Percentiles rank a stretch among this genome's conserved stretches.
Evolutionary conservation across 2,888 invertebrate genomes (phyloP).

Genomic region (Trichogramma dendrolimi): DNA sequence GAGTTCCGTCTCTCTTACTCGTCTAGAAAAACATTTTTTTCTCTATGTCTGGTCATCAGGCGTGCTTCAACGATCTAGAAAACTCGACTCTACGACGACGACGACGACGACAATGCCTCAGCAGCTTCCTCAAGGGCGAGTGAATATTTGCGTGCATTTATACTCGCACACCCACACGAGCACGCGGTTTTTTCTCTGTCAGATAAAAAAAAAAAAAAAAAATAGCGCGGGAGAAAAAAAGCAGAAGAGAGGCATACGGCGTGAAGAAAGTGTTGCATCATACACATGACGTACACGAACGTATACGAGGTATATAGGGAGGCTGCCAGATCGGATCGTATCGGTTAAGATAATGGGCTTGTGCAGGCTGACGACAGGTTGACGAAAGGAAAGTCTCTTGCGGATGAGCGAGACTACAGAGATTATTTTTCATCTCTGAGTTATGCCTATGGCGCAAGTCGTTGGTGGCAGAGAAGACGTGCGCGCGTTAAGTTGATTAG

Average conservation of each 20-base stretch:
- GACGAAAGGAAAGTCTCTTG: no score
- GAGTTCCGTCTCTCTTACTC: background rate
- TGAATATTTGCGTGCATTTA: background rate
- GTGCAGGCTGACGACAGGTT: no score
- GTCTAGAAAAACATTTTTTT: slow-evolving; percentile 13
- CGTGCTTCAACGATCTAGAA: slow-evolving; percentile 44
- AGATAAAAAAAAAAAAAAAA: background rate
- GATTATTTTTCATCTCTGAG: no score
- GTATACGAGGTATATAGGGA: background rate
- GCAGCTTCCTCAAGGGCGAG: slow-evolving; percentile 8
- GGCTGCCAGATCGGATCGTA: no score
- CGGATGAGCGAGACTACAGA: no score
- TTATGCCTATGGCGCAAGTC: no score
- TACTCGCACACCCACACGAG: no score
- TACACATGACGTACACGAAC: background rate
- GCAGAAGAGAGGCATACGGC: background rate
- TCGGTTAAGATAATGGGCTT: no score
- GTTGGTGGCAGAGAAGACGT: no score
- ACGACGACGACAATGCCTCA: background rate
- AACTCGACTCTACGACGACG: slow-evolving; percentile 25
- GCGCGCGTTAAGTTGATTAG: no score
- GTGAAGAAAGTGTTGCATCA: background rate
- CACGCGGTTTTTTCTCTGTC: background rate
- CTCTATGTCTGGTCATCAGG: slow-evolving; percentile 25
- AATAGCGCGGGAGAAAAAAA: background rate